A percentile compares a stretch with the other conserved stretches of the same genome.
These are phyloP conservation scores for Luscinia megarhynchos DNA, from an alignment of 2,797 vertebrate species.

Conservation along the genomic window DNA sequence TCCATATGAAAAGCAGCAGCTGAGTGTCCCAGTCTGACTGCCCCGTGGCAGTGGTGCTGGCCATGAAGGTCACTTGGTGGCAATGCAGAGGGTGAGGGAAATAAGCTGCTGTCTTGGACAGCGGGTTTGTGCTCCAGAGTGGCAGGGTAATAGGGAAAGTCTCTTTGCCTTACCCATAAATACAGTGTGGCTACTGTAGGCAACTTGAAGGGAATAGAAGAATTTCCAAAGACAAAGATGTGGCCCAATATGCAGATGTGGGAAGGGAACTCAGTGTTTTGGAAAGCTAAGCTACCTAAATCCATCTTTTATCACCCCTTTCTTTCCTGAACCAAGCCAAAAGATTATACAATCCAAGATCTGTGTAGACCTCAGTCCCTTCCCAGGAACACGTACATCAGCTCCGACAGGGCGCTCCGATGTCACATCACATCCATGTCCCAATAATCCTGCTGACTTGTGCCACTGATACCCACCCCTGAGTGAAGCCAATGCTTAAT, in stretches of 20 bases:
- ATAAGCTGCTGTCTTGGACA: background rate
- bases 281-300: background rate
- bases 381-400: rapidly evolving
- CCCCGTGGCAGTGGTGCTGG: background rate
- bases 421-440: rapidly evolving
- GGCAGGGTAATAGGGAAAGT: background rate
- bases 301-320: background rate
- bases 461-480: background rate
- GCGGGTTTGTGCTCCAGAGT: background rate
- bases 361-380: background rate
- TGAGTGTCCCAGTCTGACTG: background rate
- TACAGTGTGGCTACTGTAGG: background rate
- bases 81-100: background rate
- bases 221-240: background rate
- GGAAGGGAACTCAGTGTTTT: background rate
- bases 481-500: background rate
- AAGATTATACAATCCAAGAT: background rate
- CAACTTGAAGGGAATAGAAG: background rate
- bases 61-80: background rate
- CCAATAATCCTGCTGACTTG: background rate
- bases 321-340: background rate
- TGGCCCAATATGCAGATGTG: background rate
- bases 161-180: background rate
- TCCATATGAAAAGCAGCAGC: background rate
- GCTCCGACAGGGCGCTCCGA: background rate